phyloP scores from a whole-genome alignment of 2,888 invertebrate species.

The Oligia fasciuncula region DNA sequence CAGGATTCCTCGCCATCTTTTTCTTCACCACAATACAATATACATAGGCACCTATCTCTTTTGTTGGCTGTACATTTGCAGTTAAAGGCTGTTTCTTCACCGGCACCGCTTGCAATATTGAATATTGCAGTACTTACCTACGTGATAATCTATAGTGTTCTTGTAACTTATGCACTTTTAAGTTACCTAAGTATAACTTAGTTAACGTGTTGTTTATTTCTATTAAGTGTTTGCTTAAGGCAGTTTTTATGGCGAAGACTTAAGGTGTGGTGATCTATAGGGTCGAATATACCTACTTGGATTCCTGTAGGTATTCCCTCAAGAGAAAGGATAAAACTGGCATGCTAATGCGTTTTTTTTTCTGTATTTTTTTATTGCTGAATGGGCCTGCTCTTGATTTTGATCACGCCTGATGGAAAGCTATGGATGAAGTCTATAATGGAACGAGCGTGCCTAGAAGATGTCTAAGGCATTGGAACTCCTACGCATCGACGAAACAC shows the following conservation, averaged over 20 bases:
- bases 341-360: neutral
- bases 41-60: neutral
- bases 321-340: neutral
- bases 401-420: too few species aligned
- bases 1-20: neutral
- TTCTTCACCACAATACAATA: neutral
- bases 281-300: too few species aligned
- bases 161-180: slow-evolving; percentile 53
- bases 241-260: slow-evolving; percentile 3
- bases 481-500: too few species aligned
- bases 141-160: slow-evolving; percentile 54
- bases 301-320: neutral
- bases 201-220: slow-evolving; percentile 50
- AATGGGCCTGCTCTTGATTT: too few species aligned
- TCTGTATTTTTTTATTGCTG: too few species aligned
- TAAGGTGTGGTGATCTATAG: neutral
- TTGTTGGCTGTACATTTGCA: slow-evolving; percentile 40
- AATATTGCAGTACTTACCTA: slow-evolving; percentile 29
- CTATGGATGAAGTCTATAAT: too few species aligned
- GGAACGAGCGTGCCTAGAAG: too few species aligned
- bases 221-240: slow-evolving; percentile 48
- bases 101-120: slow-evolving; percentile 26
- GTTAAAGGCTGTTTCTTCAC: slow-evolving; percentile 17
- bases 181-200: slow-evolving; percentile 30
- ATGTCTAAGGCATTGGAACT: too few species aligned